Conservation (phyloP, 2,113 vertebrate genomes). For the Cyrtonyx montezumae region DNA sequence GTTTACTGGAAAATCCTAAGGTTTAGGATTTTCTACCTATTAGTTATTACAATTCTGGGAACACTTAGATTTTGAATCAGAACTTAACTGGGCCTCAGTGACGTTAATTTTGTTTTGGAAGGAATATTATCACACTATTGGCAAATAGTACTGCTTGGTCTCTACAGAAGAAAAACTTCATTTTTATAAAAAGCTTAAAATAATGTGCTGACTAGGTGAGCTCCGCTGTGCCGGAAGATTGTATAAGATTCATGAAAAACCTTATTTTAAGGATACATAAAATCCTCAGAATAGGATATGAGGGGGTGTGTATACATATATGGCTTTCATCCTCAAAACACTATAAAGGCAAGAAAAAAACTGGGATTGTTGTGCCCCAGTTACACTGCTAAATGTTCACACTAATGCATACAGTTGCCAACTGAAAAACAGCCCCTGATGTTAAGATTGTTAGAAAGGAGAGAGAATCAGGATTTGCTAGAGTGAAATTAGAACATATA, state of each 20-base stretch:
- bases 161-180: not conserved
- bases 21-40: not conserved
- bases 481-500: not conserved
- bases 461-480: not conserved
- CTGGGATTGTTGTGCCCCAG: not conserved
- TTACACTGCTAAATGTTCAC: not conserved
- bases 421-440: not conserved
- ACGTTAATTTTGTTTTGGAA: not conserved
- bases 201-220: not conserved
- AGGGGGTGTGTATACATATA: not conserved
- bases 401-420: not conserved
- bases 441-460: not conserved
- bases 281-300: slow-evolving; percentile 6
- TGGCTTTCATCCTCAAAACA: not conserved
- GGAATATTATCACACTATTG: not conserved
- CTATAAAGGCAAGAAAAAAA: not conserved
- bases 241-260: not conserved
- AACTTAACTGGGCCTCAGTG: not conserved
- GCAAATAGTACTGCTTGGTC: not conserved
- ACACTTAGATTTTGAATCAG: slow-evolving; percentile 14
- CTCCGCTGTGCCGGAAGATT: not conserved
- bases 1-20: not conserved
- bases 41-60: not conserved
- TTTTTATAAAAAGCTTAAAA: not conserved
- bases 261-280: not conserved